Conservation (phyloP, 2,797 vertebrate species). For the Columba guinea region DNA sequence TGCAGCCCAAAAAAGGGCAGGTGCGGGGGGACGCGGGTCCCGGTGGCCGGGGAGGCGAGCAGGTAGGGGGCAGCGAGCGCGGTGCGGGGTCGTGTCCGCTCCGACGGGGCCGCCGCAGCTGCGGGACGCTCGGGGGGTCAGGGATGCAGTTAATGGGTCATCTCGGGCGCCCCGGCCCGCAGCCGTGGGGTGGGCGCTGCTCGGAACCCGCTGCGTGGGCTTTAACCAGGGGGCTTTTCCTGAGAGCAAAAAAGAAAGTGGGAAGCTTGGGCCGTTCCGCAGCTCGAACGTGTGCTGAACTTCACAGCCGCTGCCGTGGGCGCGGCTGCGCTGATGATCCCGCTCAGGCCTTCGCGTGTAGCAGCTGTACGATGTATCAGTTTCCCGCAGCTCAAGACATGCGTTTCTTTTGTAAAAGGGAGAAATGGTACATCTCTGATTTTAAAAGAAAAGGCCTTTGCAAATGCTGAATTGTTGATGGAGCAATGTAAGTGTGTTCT, state of each 20-base stretch:
- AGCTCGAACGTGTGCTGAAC: background rate
- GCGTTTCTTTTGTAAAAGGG: fast-evolving
- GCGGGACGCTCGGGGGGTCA: background rate
- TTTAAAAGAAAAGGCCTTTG: background rate
- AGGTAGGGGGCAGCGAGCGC: background rate
- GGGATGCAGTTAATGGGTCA: no score
- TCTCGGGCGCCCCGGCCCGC: no score
- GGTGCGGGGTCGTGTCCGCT: background rate
- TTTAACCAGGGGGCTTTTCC: fast-evolving
- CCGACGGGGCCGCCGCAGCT: background rate
- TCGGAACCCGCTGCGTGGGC: no score
- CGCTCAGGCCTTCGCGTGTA: fast-evolving
- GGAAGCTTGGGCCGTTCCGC: background rate
- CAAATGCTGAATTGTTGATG: background rate
- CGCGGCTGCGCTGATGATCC: no score
- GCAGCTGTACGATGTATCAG: background rate
- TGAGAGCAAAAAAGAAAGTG: fast-evolving
- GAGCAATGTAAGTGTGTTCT: fast-evolving
- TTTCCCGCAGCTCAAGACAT: fast-evolving
- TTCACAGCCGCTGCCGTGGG: no score
- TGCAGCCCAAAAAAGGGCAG: conserved; percentile 20
- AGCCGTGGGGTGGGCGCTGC: no score
- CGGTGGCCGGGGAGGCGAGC: background rate
- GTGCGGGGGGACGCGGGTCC: background rate
- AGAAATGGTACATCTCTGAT: background rate